Percentiles rank a stretch among this genome's conserved stretches.
Conservation (phyloP, 92 coral and sea anemone species). For the Siderastrea siderea region DNA sequence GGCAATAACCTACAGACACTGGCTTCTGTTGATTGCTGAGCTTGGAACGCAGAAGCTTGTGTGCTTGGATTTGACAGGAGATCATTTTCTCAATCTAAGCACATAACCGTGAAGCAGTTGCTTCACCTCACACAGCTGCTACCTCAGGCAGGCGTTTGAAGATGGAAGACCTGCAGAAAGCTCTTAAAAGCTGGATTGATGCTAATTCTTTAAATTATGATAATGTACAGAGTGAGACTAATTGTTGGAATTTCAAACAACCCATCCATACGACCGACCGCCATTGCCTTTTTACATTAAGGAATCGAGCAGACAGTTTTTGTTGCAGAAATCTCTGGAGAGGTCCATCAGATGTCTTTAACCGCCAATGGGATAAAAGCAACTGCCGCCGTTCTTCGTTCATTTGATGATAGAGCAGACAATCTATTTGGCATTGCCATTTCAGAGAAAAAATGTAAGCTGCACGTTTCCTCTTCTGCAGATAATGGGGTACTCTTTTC, state of each 20-base stretch:
- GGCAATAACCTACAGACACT: too few relatives aligned
- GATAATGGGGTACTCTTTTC: conserved; percentile 36
- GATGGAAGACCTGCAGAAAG: too few relatives aligned
- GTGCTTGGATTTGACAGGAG: too few relatives aligned
- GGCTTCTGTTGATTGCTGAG: too few relatives aligned
- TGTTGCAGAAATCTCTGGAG: conserved; percentile 57
- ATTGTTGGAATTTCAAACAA: conserved; percentile 29
- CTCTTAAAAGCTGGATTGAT: conserved; percentile 57
- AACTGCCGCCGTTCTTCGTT: conserved; percentile 28
- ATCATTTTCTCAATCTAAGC: too few relatives aligned
- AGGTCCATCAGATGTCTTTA: conserved; percentile 34
- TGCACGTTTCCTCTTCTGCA: conserved; percentile 56
- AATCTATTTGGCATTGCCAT: conserved; percentile 41
- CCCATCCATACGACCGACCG: conserved; percentile 23
- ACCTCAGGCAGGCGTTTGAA: too few relatives aligned
- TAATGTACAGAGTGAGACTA: conserved; percentile 24
- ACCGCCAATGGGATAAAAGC: conserved; percentile 36
- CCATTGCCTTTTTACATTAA: conserved; percentile 44
- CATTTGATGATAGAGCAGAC: conserved; percentile 33
- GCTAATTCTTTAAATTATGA: conserved; percentile 46
- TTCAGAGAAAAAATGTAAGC: conserved; percentile 11
- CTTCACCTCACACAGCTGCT: too few relatives aligned
- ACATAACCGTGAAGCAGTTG: too few relatives aligned
- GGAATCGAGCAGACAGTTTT: conserved; percentile 33
- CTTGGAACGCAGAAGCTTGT: too few relatives aligned